phyloP scores from a whole-genome alignment of 2,797 vertebrate species.

The Coilia nasus region DNA sequence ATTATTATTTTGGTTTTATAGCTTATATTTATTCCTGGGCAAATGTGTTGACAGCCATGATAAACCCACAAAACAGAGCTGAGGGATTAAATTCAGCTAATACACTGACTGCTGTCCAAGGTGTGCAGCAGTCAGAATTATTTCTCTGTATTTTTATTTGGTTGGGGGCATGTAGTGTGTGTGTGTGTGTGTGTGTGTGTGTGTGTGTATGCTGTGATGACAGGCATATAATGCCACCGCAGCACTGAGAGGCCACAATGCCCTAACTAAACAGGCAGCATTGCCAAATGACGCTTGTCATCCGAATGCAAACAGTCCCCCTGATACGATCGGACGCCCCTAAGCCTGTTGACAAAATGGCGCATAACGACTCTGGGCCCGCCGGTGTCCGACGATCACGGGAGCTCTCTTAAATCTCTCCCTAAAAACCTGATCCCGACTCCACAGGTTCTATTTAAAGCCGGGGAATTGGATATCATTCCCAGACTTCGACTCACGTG shows the following conservation, averaged over 20 bases:
- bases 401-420: slow-evolving; percentile 48
- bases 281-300: slow-evolving; percentile 64
- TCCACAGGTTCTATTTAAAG: slow-evolving; percentile 57
- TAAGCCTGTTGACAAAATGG: slow-evolving; percentile 49
- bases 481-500: slow-evolving; percentile 66
- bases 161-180: neutral
- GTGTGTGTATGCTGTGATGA: neutral
- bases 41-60: neutral
- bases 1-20: neutral
- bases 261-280: slow-evolving; percentile 58
- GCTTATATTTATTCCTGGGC: neutral
- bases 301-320: slow-evolving; percentile 61
- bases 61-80: neutral
- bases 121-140: neutral
- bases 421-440: slow-evolving; percentile 28
- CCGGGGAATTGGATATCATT: slow-evolving; percentile 66
- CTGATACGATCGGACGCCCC: slow-evolving; percentile 52
- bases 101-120: slow-evolving; percentile 14
- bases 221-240: slow-evolving; percentile 41
- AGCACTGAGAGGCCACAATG: slow-evolving; percentile 52
- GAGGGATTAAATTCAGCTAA: neutral
- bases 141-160: neutral
- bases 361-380: slow-evolving; percentile 44
- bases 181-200: no score
- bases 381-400: slow-evolving; percentile 37